These are phyloP conservation scores for Chirona hameri DNA, from an alignment of 2,888 invertebrate genomes.

Conservation along the genomic window DNA sequence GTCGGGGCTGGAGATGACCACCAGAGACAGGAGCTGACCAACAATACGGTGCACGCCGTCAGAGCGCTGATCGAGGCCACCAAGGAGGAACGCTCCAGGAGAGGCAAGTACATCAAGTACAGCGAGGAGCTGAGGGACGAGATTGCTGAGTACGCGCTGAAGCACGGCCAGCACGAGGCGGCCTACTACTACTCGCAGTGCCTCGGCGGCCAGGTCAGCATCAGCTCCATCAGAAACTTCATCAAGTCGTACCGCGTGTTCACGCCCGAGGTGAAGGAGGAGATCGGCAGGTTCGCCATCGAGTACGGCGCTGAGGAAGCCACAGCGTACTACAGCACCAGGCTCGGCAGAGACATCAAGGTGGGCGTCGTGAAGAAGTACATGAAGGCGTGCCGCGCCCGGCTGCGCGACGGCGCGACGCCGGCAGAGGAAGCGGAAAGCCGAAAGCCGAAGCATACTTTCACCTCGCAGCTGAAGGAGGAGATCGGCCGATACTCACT, in stretches of 20 bases:
- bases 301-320: constrained; percentile 42
- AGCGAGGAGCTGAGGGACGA: constrained; percentile 42
- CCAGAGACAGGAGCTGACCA: constrained; percentile 39
- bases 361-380: constrained; percentile 42
- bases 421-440: constrained; percentile 35
- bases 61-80: constrained; percentile 42
- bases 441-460: constrained; percentile 27
- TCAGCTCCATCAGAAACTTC: constrained; percentile 44
- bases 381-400: constrained; percentile 40
- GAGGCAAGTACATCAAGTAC: constrained; percentile 44
- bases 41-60: constrained; percentile 42
- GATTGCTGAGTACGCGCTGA: constrained; percentile 43
- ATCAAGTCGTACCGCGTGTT: constrained; percentile 41
- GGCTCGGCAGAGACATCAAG: constrained; percentile 41
- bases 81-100: constrained; percentile 41
- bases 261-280: constrained; percentile 42
- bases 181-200: constrained; percentile 41
- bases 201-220: constrained; percentile 42
- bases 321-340: constrained; percentile 40
- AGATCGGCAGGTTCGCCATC: constrained; percentile 42
- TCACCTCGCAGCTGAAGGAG: constrained; percentile 41
- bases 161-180: constrained; percentile 42
- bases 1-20: constrained; percentile 31
- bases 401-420: constrained; percentile 38
- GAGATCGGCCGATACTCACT: constrained; percentile 43